Conservation (phyloP, 2,113 vertebrate species). For the Tupaia tana region DNA sequence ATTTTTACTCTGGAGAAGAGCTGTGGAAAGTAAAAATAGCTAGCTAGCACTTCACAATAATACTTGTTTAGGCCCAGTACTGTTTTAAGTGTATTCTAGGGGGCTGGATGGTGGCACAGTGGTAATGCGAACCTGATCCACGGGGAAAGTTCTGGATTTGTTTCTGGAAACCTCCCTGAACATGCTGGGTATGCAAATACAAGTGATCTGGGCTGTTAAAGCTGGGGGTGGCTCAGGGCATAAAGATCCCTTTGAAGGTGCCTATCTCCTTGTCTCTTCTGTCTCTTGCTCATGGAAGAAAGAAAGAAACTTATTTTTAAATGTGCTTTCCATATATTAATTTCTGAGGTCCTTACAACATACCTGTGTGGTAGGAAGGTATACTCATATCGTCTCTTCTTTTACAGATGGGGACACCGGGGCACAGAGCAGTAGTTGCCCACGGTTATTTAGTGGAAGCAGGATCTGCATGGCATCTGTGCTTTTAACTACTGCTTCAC, state of each 20-base stretch:
- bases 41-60: not conserved
- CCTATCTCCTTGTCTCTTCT: no score
- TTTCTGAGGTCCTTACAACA: not conserved
- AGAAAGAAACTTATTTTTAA: no score
- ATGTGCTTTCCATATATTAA: not conserved
- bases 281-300: no score
- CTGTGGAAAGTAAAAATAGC: not conserved
- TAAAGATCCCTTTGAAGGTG: no score
- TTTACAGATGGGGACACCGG: constrained; percentile 37
- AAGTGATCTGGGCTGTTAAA: no score
- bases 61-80: not conserved
- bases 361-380: not conserved
- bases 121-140: no score
- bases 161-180: no score
- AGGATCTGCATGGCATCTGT: not conserved
- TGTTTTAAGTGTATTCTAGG: not conserved
- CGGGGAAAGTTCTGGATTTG: no score
- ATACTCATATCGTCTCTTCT: not conserved
- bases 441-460: not conserved
- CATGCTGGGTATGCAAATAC: no score
- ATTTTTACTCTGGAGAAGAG: not conserved
- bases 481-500: not conserved
- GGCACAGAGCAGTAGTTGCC: not conserved
- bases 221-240: no score
- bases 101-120: no score